Percentiles rank a stretch among this genome's conserved stretches.
Evolutionary conservation across 1,140 invertebrate species (phyloP).

Genomic region (Cydia pomonella): DNA sequence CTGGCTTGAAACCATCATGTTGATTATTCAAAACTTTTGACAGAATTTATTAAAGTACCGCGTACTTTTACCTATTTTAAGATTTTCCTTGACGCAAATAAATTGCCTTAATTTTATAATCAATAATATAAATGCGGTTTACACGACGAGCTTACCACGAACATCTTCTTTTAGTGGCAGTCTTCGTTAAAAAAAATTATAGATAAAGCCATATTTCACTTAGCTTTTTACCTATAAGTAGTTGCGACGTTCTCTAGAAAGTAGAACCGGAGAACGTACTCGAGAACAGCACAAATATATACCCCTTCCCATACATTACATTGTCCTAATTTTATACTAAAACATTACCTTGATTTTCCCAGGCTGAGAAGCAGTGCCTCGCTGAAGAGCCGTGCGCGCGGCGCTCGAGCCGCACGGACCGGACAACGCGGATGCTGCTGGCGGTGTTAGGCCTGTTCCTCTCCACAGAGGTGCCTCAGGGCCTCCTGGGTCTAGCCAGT

Average conservation of each 20-base stretch:
- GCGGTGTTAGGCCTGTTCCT: constrained; percentile 95
- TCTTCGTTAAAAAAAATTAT: no score
- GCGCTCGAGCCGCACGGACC: constrained; percentile 86
- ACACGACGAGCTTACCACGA: no score
- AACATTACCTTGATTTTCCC: constrained; percentile 35
- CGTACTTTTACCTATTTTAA: background rate
- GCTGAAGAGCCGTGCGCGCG: constrained; percentile 64
- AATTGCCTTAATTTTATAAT: no score
- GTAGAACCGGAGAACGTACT: no score
- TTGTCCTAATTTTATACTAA: background rate
- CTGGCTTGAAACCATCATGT: background rate
- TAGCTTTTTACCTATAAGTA: no score
- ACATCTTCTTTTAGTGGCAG: no score
- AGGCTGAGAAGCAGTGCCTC: constrained; percentile 71
- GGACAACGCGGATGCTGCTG: constrained; percentile 97
- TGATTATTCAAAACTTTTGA: background rate
- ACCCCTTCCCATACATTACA: no score
- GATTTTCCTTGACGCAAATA: no score
- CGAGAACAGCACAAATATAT: no score
- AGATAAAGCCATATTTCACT: no score
- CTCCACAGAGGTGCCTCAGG: constrained; percentile 92
- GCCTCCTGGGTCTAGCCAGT: constrained; percentile 89
- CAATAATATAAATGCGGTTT: no score
- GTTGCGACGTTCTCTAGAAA: no score
- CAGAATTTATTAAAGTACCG: background rate